Base-by-base conservation (phyloP, 2,797 vertebrate species). In the Diceros bicornis region DNA sequence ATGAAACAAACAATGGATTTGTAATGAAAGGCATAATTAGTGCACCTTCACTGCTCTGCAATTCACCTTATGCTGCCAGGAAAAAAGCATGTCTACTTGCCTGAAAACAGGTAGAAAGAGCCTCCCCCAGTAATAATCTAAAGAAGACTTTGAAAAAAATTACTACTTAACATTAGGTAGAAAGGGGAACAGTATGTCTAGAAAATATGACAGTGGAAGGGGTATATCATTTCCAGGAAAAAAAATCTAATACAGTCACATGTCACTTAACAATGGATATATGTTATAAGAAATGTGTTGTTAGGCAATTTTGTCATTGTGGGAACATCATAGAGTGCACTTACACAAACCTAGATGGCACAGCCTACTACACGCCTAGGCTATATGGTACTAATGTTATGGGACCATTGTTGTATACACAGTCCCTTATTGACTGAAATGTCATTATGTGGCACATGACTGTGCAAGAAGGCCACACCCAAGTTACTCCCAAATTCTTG, bases 91-190 rank as follows among this genome's bases (percentile, higher is more conserved):
- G 13, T 91, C 77, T 79, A 41, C 27, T 34, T 91, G 66, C 44
- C 72, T 89, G 77, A 37, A 88, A 92, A 93, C 18, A 69, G 32
- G 27, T 57, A 91, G 18, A 88, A 5, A 74, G 25, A 68, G 72
- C 14, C 34, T 74, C 66, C 21, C 68, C 27, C 12, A 83, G 9
- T 25, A 34, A 74, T 34, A 94, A 89, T 57, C 27, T 75, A 82
- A 85, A 95, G n/a, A 66, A 95, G 93, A 95, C 29, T 74, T 74
- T 34, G n/a, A 50, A 72, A 93, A 83, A 83, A 93, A 91, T 37
- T 66, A 55, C n/a, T 78, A 74, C 74, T 78, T 90, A 87, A 93
- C 14, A 77, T 87, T 77, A 83, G 25, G 74, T 62, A 72, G 29
- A 94, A 96, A 96, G 27, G 12, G 32, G 27, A 62, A 90, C 6